These are phyloP conservation scores for Coelopa pilipes DNA, from an alignment of 2,888 invertebrate genomes.

Conservation along the genomic window DNA sequence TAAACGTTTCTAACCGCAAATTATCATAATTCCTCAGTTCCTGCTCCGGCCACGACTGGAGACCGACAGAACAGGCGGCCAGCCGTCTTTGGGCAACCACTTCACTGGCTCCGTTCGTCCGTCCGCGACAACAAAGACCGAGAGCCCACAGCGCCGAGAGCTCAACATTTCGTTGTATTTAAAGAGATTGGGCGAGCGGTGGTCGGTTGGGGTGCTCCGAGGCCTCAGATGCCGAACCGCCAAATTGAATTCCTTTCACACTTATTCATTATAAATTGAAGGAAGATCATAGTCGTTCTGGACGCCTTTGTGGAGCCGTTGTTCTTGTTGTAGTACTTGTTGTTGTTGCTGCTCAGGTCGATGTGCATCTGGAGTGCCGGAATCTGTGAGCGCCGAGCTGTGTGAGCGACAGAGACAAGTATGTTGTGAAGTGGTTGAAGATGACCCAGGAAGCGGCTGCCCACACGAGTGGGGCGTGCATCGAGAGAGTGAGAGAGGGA, in stretches of 20 bases:
- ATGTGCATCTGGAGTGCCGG: too few relatives aligned
- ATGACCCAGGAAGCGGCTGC: too few relatives aligned
- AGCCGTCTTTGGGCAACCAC: neutral
- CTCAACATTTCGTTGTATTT: slow-evolving; percentile 3
- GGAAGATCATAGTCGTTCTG: slow-evolving; percentile 31
- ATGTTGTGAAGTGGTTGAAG: too few relatives aligned
- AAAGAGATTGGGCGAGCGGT: neutral
- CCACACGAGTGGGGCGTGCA: too few relatives aligned
- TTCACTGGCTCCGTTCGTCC: too few relatives aligned
- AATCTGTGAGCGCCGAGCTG: too few relatives aligned
- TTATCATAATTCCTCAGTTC: slow-evolving; percentile 32
- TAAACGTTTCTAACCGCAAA: slow-evolving; percentile 32
- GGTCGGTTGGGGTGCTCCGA: neutral
- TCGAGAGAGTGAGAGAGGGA: too few relatives aligned
- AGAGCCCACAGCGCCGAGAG: neutral
- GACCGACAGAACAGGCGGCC: slow-evolving; percentile 1
- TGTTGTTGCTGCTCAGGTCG: neutral
- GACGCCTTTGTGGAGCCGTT: neutral
- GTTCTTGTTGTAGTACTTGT: slow-evolving; percentile 9
- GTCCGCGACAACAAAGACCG: neutral
- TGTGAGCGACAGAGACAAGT: too few relatives aligned
- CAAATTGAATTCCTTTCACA: slow-evolving; percentile 38
- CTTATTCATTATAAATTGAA: slow-evolving; percentile 34
- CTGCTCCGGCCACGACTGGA: slow-evolving; percentile 3
- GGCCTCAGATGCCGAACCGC: neutral